Evolutionary conservation across 2,888 invertebrate genomes (phyloP), one percentile per base, ranked within the genome.

Genomic region (Drosophila mercatorum): DNA sequence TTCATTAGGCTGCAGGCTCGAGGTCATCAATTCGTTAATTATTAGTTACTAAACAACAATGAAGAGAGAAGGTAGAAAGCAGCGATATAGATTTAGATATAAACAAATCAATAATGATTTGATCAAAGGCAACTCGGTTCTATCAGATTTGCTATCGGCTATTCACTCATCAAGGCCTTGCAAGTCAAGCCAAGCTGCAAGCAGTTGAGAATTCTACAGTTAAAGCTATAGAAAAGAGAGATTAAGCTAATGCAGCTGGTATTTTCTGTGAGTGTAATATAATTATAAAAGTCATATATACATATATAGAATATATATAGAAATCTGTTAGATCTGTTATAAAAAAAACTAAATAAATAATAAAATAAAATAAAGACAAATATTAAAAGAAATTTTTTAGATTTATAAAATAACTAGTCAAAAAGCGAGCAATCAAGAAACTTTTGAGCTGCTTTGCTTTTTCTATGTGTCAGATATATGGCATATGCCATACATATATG

Each of bases 21-120:
- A 28, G 47, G 47, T 47, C n/a, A 47, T n/a, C 14, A n/a, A 28
- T 5, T 47, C 28, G 28, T 47, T 47, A 47, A 47, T 47, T 47
- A 47, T 47, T 31, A 28, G 47, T 31, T 47, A 31, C 28, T 14
- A 26, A 14, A 46, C 22, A 46, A 3, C 7, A 28, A n/a, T 10
- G 2, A n/a, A 31, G 10, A n/a, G 28, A 47, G 10, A 28, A 47
- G 0, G 0, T n/a, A 28, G 47, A 47, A 47, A 47, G 14, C 28
- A 14, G 47, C 2, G 28, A 28, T 4, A 28, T 22, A 3, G 28
- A 2, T 3, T 28, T 47, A 26, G 31, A 34, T 2, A 6, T 2
- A 7, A 34, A 6, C 31, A 34, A 34, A 7, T 7, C 28, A 4
- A 5, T 28, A 28, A 28, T 28, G 28, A 7, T 2, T 26, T 8